A percentile compares a stretch with the other conserved stretches of the same genome.
phyloP scores from a whole-genome alignment of 2,797 vertebrate species.

The Danio albolineatus region DNA sequence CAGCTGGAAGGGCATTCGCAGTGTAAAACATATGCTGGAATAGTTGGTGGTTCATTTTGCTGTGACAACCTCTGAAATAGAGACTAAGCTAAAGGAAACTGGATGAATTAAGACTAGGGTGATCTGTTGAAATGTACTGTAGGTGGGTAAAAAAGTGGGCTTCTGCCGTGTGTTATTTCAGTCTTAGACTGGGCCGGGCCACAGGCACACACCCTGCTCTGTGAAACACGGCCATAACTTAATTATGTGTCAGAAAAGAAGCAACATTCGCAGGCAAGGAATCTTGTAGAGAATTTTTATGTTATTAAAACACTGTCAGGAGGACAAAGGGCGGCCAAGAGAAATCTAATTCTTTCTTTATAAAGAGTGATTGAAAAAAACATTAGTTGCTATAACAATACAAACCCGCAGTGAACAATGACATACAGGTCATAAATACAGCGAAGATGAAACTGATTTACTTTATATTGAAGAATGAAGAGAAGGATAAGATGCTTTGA shows the following conservation, averaged over 20 bases:
- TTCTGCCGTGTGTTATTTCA: slow-evolving; percentile 28
- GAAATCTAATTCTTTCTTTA: neutral
- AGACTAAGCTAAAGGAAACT: no score
- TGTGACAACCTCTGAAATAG: no score
- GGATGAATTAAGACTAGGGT: slow-evolving; percentile 22
- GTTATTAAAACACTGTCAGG: neutral
- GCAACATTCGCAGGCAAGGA: slow-evolving; percentile 17
- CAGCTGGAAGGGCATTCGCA: no score
- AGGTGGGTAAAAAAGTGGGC: neutral
- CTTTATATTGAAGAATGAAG: no score
- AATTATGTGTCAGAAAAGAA: slow-evolving; percentile 24
- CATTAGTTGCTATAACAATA: neutral
- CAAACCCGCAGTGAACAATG: neutral
- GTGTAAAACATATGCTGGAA: no score
- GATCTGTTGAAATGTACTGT: neutral
- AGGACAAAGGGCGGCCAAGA: slow-evolving; percentile 9
- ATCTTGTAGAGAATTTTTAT: neutral
- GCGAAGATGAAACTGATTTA: neutral
- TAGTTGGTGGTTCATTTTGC: no score
- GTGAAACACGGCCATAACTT: slow-evolving; percentile 9
- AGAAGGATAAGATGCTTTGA: no score
- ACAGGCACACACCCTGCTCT: slow-evolving; percentile 13
- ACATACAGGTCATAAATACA: neutral
- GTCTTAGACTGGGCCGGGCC: slow-evolving; percentile 16
- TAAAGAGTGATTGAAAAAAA: neutral